Evolutionary conservation across 1,140 invertebrate species (phyloP).

Genomic region (Penaeus japonicus): DNA sequence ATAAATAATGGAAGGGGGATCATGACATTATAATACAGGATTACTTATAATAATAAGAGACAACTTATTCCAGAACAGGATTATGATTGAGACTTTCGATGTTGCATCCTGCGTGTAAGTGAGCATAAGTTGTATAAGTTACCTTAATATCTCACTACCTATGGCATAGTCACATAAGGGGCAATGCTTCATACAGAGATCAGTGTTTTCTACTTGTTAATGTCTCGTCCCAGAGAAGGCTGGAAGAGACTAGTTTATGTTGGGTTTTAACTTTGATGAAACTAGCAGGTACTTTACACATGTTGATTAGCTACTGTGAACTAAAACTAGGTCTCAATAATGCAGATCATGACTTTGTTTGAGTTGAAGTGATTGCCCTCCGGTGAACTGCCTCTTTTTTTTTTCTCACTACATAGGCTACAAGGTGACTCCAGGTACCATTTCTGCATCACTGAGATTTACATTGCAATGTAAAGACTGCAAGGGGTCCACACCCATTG

Average conservation of each 20-base stretch:
- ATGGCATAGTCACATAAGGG: background rate
- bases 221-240: too few species aligned
- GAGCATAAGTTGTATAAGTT: constrained; percentile 18
- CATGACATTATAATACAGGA: constrained; percentile 11
- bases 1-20: constrained; percentile 30
- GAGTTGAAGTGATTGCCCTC: too few species aligned
- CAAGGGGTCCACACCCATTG: constrained; percentile 13
- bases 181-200: too few species aligned
- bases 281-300: too few species aligned
- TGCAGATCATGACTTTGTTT: too few species aligned
- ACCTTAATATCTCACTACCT: background rate
- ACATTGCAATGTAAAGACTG: background rate
- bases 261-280: too few species aligned
- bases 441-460: constrained; percentile 43
- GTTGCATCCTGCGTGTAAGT: background rate
- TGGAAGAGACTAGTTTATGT: too few species aligned
- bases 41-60: constrained; percentile 9
- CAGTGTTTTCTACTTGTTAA: too few species aligned
- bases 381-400: background rate
- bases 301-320: too few species aligned
- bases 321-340: too few species aligned
- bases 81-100: constrained; percentile 16
- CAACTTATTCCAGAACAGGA: constrained; percentile 14
- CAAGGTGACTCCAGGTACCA: constrained; percentile 45
- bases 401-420: constrained; percentile 10